Percentiles rank a stretch among this genome's conserved stretches.
Evolutionary conservation across 2,888 invertebrate species (phyloP).

Genomic region (Rhyacophila evoluta): DNA sequence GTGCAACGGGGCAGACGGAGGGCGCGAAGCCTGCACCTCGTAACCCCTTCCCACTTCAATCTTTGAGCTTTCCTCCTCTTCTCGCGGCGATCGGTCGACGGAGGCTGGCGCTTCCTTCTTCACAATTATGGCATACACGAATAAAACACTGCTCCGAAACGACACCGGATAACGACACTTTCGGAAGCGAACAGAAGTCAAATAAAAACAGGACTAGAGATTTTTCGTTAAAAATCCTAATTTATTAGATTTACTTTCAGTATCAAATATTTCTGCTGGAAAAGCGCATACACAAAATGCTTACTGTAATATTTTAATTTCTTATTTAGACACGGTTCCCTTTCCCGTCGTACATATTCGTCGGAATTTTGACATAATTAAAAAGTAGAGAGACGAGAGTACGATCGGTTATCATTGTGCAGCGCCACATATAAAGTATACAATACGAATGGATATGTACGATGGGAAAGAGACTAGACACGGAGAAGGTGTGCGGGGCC

Average conservation of each 20-base stretch:
- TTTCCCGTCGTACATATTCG: conserved; percentile 27
- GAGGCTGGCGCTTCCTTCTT: not conserved
- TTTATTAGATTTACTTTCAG: conserved; percentile 67
- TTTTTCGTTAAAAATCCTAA: conserved; percentile 73
- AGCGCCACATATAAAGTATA: conserved; percentile 23
- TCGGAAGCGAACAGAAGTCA: conserved; percentile 55
- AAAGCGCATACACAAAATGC: conserved; percentile 74
- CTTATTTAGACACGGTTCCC: conserved; percentile 32
- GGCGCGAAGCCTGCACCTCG: not conserved
- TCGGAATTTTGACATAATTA: conserved; percentile 10
- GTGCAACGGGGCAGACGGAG: not conserved
- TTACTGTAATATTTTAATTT: conserved; percentile 64
- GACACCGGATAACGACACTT: conserved; percentile 25
- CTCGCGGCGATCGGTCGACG: not conserved
- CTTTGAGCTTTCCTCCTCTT: conserved; percentile 19
- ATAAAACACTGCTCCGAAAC: conserved; percentile 27
- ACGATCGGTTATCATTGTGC: conserved; percentile 37
- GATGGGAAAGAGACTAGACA: conserved; percentile 24
- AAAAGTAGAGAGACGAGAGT: conserved; percentile 42
- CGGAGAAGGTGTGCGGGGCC: conserved; percentile 32
- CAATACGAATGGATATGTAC: conserved; percentile 16
- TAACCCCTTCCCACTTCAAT: not conserved
- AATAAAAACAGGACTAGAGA: conserved; percentile 76
- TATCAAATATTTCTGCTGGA: conserved; percentile 72
- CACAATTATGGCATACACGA: conserved; percentile 28